Conservation (phyloP, 2,888 invertebrate genomes). For the Ditula angustiorana region DNA sequence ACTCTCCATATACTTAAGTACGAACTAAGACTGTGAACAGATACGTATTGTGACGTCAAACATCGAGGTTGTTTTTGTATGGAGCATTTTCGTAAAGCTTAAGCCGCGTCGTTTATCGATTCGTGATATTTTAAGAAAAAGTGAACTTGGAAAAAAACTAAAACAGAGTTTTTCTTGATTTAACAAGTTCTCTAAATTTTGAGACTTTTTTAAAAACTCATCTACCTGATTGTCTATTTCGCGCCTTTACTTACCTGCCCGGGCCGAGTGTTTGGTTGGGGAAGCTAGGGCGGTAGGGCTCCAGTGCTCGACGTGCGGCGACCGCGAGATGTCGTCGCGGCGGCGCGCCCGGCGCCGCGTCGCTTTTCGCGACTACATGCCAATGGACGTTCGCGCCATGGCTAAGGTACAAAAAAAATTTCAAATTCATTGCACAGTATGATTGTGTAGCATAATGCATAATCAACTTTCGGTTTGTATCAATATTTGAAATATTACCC, state of each 20-base stretch:
- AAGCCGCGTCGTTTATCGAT: no score
- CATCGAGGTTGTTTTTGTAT: no score
- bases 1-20: no score
- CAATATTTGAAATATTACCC: no score
- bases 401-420: constrained; percentile 68
- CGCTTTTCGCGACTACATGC: constrained; percentile 79
- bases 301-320: constrained; percentile 70
- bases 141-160: no score
- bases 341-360: constrained; percentile 72
- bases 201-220: no score
- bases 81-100: no score
- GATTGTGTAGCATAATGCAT: neutral
- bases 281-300: constrained; percentile 16
- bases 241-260: neutral
- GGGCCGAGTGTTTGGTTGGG: constrained; percentile 41
- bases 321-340: constrained; percentile 73
- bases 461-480: neutral
- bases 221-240: constrained; percentile 34
- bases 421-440: neutral
- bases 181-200: no score
- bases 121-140: no score
- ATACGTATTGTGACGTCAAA: no score
- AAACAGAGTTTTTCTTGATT: no score
- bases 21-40: no score
- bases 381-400: constrained; percentile 80